Conservation (phyloP, 2,888 invertebrate species). For the Globia sparganii region DNA sequence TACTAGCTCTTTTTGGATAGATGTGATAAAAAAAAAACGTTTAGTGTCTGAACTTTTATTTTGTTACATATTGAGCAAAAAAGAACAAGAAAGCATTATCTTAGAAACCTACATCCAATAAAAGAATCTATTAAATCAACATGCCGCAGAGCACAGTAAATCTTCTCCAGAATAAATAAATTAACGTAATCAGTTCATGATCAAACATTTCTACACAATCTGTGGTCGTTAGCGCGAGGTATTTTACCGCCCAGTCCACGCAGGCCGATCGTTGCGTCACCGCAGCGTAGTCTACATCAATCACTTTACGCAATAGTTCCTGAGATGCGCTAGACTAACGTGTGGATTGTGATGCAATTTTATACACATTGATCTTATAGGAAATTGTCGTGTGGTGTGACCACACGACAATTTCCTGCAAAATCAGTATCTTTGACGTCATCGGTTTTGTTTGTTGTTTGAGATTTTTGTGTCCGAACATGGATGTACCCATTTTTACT, state of each 20-base stretch:
- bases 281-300: conserved; percentile 47
- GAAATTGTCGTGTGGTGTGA: conserved; percentile 18
- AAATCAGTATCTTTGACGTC: conserved; percentile 6
- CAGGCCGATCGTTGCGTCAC: conserved; percentile 43
- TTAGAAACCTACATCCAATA: conserved; percentile 19
- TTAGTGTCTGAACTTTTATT: too few species aligned
- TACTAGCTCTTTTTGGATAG: too few species aligned
- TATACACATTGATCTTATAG: conserved; percentile 36
- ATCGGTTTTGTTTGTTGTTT: not conserved
- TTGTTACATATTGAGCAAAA: not conserved
- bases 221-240: conserved; percentile 36
- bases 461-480: not conserved
- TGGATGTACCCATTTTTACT: not conserved
- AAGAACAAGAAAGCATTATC: not conserved
- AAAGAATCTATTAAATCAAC: conserved; percentile 37
- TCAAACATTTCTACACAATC: conserved; percentile 50
- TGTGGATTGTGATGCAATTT: conserved; percentile 46
- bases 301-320: conserved; percentile 54
- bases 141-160: conserved; percentile 31
- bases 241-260: conserved; percentile 30
- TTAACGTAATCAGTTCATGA: conserved; percentile 53
- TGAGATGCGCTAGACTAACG: conserved; percentile 43
- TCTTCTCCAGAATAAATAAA: conserved; percentile 49
- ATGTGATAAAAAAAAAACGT: too few species aligned
- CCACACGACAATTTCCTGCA: too few species aligned